Base-by-base conservation (phyloP, 2,113 vertebrate genomes). In the Tragelaphus strepsiceros region DNA sequence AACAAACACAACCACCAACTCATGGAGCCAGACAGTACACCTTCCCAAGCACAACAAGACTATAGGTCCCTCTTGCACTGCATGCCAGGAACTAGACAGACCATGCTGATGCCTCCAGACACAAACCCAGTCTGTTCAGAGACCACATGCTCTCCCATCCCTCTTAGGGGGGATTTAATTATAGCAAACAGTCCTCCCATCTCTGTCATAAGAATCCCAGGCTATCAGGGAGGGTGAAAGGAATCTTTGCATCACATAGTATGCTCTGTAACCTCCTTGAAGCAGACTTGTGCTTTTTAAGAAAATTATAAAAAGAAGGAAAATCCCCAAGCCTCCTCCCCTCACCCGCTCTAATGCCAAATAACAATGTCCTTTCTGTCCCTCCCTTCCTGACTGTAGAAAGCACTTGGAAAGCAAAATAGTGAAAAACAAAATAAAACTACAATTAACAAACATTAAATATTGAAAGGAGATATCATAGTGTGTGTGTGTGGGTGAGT, bases 341-440 rank as follows among this genome's bases (percentile, higher is more conserved):
- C 46, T 95, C 54, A 82, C 32, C 54, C 24, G n/a, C 82, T 78
- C 88, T 51, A 51, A 15, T 80, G 67, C 77, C 71, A 97, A 91
- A 54, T 88, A 96, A 92, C 91, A 90, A 39, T 30, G 9, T 71
- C 90, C 54, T 96, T 89, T 61, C 77, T 15, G 12, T 95, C 53
- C 26, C 51, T 90, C 56, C 51, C 92, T 90, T 93, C 61, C 30
- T 71, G 61, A 95, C 61, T 91, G 17, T 24, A 49, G 11, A 92
- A 97, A 97, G 30, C 71, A 77, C 56, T 96, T 91, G 71, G 30
- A 93, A 96, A 97, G 94, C 28, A 87, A 97, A 97, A 90, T 90
- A 85, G 77, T 84, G 59, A 86, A 74, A 90, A 98, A 51, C n/a
- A 85, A 90, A 91, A 91, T 26, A 85, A 88, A 96, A 82, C 35